These are phyloP conservation scores for Amphipyra tragopoginis DNA, from an alignment of 2,888 invertebrate species.

Conservation along the genomic window DNA sequence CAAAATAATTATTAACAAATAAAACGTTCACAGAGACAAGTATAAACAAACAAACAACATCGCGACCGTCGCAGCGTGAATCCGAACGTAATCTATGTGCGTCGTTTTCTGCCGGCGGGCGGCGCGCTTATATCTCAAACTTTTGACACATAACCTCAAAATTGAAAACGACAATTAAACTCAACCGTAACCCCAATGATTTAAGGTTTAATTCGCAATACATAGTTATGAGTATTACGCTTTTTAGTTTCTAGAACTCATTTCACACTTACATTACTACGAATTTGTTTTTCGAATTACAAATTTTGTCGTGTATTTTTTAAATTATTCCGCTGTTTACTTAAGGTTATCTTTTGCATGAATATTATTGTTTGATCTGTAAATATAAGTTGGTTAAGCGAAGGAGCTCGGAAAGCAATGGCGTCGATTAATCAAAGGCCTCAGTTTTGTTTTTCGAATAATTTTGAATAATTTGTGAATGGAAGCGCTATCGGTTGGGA, in stretches of 20 bases:
- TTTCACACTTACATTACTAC: conserved; percentile 68
- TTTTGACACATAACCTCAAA: conserved; percentile 77
- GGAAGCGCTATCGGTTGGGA: conserved; percentile 73
- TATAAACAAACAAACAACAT: conserved; percentile 78
- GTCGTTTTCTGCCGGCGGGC: conserved; percentile 77
- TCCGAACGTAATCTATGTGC: conserved; percentile 78
- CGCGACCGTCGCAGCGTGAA: conserved; percentile 83
- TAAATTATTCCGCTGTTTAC: conserved; percentile 29
- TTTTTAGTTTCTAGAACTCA: conserved; percentile 57
- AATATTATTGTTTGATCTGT: conserved; percentile 12
- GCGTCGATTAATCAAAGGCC: conserved; percentile 77
- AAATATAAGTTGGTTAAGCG: conserved; percentile 56
- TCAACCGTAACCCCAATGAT: conserved; percentile 34
- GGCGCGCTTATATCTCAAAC: conserved; percentile 73
- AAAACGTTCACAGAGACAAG: conserved; percentile 60
- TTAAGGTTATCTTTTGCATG: conserved; percentile 52
- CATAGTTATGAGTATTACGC: conserved; percentile 23
- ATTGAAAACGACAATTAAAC: conserved; percentile 45
- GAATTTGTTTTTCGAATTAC: conserved; percentile 55
- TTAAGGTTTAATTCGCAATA: conserved; percentile 52
- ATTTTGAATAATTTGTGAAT: conserved; percentile 85
- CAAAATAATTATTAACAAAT: conserved; percentile 66
- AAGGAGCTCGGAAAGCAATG: conserved; percentile 71
- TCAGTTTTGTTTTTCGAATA: conserved; percentile 76
- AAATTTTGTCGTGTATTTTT: conserved; percentile 28